phyloP scores from a whole-genome alignment of 2,113 vertebrate genomes.

The Hyaena hyaena region DNA sequence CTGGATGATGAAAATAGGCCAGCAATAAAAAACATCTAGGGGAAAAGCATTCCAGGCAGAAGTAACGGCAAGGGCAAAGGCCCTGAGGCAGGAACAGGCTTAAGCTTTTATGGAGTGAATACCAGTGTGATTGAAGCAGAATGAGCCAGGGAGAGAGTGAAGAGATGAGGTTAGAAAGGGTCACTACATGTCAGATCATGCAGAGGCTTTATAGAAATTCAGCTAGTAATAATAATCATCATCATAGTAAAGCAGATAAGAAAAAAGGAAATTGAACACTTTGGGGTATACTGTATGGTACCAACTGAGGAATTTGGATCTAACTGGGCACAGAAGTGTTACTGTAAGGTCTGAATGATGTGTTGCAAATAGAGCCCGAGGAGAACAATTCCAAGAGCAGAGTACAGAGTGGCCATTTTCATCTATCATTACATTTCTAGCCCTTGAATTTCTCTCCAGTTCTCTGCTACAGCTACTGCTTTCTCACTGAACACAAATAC shows the following conservation, averaged over 20 bases:
- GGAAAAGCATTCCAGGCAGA: conserved; percentile 14
- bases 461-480: neutral
- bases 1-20: neutral
- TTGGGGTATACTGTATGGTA: neutral
- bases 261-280: neutral
- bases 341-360: neutral
- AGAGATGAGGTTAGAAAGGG: neutral
- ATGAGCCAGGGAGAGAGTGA: neutral
- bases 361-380: neutral
- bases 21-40: neutral
- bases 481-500: conserved; percentile 1
- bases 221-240: neutral
- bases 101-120: conserved; percentile 22
- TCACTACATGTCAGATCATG: neutral
- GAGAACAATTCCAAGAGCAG: neutral
- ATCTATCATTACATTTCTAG: conserved; percentile 20
- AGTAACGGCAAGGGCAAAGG: neutral
- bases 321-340: neutral
- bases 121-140: neutral
- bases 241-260: neutral
- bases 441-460: neutral
- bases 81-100: neutral
- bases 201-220: neutral
- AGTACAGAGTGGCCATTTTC: neutral
- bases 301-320: neutral